Conservation (phyloP, 2,888 invertebrate species). For the Ditula angustiorana region DNA sequence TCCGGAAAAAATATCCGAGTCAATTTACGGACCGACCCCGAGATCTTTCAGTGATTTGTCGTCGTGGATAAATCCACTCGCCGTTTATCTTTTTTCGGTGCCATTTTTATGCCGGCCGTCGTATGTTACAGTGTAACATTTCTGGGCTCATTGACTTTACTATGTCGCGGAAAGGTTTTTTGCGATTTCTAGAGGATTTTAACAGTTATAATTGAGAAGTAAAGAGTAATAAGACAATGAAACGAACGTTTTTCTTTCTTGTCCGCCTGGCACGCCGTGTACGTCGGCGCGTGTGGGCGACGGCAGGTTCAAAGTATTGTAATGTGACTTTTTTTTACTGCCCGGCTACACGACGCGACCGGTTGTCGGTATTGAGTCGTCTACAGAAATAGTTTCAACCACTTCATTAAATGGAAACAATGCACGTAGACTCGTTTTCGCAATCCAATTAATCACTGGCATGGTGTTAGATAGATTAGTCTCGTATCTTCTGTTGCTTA, state of each 20-base stretch:
- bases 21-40: conserved; percentile 36
- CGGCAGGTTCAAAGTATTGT: conserved; percentile 39
- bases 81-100: conserved; percentile 27
- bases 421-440: background rate
- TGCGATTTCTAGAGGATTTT: background rate
- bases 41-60: conserved; percentile 34
- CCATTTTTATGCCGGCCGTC: conserved; percentile 14
- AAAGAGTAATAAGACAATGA: conserved; percentile 22
- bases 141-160: conserved; percentile 12
- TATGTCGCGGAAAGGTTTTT: background rate
- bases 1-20: conserved; percentile 30
- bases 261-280: conserved; percentile 7
- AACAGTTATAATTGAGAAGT: background rate
- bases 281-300: conserved; percentile 33
- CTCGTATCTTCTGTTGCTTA: too few relatives aligned
- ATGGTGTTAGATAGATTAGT: too few relatives aligned
- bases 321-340: conserved; percentile 24
- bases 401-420: conserved; percentile 21
- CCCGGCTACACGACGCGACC: conserved; percentile 11
- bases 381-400: conserved; percentile 23
- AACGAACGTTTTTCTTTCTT: conserved; percentile 12
- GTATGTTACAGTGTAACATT: conserved; percentile 18
- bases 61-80: conserved; percentile 23
- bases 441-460: conserved; percentile 2
- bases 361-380: conserved; percentile 22